A percentile compares a stretch with the other conserved stretches of the same genome.
phyloP scores from a whole-genome alignment of 2,888 invertebrate species.

The Caenorhabditis sp. region DNA sequence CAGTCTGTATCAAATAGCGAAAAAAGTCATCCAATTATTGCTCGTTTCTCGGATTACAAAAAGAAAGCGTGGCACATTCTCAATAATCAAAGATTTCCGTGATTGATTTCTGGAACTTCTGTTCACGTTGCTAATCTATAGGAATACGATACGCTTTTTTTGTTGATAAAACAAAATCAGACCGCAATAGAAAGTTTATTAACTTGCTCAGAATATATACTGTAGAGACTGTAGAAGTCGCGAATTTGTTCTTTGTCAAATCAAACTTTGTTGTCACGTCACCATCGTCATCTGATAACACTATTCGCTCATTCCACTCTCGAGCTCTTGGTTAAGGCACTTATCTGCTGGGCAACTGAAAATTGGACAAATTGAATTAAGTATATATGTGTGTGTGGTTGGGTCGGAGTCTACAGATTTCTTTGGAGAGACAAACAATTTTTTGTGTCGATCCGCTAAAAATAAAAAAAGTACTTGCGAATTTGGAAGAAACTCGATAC shows the following conservation, averaged over 20 bases:
- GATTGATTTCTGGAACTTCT: too few species aligned
- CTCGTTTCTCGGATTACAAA: not conserved
- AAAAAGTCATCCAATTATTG: not conserved
- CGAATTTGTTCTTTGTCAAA: too few species aligned
- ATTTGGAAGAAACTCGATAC: slow-evolving; percentile 12
- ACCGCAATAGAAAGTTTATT: too few species aligned
- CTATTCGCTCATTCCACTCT: not conserved
- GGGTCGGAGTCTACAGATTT: not conserved
- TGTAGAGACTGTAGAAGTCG: too few species aligned
- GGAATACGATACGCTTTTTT: too few species aligned
- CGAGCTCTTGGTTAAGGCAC: slow-evolving; percentile 1
- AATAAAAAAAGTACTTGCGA: not conserved
- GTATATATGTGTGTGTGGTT: not conserved
- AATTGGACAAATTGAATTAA: slow-evolving; percentile 4
- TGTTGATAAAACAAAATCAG: too few species aligned
- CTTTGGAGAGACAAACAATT: not conserved
- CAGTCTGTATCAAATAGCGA: not conserved
- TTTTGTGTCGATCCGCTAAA: not conserved
- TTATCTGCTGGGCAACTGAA: slow-evolving; percentile 1
- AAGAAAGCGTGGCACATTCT: too few species aligned
- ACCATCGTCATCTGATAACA: slow-evolving; percentile 19
- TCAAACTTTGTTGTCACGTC: too few species aligned
- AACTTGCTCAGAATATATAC: too few species aligned
- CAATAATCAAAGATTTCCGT: too few species aligned
- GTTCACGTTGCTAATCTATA: too few species aligned